Evolutionary conservation across 2,888 invertebrate genomes (phyloP).

Genomic region (Ptilodon capucinus): DNA sequence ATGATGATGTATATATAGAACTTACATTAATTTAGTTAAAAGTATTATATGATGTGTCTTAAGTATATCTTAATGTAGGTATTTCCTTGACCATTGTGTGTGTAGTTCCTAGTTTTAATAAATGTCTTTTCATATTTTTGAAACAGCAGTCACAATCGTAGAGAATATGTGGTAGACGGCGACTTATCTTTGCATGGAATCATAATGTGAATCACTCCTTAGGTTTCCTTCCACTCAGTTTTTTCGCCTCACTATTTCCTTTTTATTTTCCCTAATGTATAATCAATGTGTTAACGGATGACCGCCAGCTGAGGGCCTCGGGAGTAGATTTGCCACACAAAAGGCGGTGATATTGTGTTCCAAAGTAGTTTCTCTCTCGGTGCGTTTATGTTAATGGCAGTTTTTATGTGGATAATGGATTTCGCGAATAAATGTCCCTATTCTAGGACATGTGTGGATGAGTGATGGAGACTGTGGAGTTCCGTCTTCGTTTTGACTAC

Average conservation of each 20-base stretch:
- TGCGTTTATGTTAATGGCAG: constrained; percentile 78
- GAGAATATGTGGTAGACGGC: too few species aligned
- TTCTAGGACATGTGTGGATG: constrained; percentile 19
- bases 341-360: constrained; percentile 81
- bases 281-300: constrained; percentile 82
- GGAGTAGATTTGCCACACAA: constrained; percentile 79
- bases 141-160: too few species aligned
- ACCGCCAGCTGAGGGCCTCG: constrained; percentile 67
- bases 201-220: background rate
- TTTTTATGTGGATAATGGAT: constrained; percentile 72
- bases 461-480: background rate
- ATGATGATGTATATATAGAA: too few species aligned
- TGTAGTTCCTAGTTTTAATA: too few species aligned
- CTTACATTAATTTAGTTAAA: too few species aligned
- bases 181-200: too few species aligned
- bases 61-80: too few species aligned
- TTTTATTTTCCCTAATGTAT: constrained; percentile 81
- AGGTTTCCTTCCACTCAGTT: background rate
- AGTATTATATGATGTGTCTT: too few species aligned
- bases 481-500: background rate
- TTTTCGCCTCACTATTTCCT: constrained; percentile 75
- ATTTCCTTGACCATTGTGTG: too few species aligned
- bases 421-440: constrained; percentile 69
- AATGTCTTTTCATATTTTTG: too few species aligned
- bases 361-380: constrained; percentile 77